These are phyloP conservation scores for Rhagonycha lutea DNA, from an alignment of 2,888 invertebrate species.

Conservation along the genomic window DNA sequence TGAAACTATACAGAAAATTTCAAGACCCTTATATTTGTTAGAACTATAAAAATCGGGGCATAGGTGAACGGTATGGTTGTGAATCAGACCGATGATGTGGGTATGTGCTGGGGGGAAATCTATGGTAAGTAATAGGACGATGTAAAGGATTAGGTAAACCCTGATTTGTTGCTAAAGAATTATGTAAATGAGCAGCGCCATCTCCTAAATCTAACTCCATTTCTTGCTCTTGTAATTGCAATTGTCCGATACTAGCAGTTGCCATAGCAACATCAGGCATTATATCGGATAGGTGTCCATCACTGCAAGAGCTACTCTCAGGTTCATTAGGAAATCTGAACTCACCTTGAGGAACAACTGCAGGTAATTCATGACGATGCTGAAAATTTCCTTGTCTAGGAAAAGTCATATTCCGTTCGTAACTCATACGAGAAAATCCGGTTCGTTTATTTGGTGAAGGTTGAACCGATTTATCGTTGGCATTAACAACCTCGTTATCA, in stretches of 20 bases:
- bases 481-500: conserved; percentile 44
- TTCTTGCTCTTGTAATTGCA: conserved; percentile 66
- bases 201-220: conserved; percentile 86
- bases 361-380: conserved; percentile 64
- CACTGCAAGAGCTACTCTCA: conserved; percentile 64
- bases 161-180: conserved; percentile 40
- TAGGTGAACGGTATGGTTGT: conserved; percentile 39
- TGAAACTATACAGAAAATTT: conserved; percentile 27
- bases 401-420: conserved; percentile 67
- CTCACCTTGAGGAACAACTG: conserved; percentile 68
- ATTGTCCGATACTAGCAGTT: conserved; percentile 72
- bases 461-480: conserved; percentile 47
- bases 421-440: conserved; percentile 48
- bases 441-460: conserved; percentile 52
- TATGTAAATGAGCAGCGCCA: conserved; percentile 71
- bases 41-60: conserved; percentile 46
- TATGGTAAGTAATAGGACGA: conserved; percentile 45
- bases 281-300: conserved; percentile 76
- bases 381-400: conserved; percentile 58
- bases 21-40: conserved; percentile 23
- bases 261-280: conserved; percentile 96
- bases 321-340: conserved; percentile 53
- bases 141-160: conserved; percentile 43
- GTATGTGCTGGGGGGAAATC: conserved; percentile 49
- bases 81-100: conserved; percentile 41